phyloP scores from a whole-genome alignment of 2,113 vertebrate species.

The Serilophus lunatus region DNA sequence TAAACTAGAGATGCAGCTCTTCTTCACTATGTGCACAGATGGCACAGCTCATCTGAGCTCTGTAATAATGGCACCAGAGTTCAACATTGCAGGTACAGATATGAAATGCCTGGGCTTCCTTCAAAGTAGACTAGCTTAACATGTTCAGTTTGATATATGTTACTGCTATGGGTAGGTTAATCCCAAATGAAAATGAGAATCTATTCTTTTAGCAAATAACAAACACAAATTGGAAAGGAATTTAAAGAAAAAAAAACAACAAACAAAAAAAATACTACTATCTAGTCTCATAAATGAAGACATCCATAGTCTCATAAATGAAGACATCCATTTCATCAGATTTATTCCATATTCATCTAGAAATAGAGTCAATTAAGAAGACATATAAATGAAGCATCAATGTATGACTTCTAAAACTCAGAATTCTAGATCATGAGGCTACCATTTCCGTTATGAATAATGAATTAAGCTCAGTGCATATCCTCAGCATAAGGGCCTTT shows the following conservation, averaged over 20 bases:
- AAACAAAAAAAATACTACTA: rapidly evolving
- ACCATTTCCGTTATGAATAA: background rate
- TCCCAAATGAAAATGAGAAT: background rate
- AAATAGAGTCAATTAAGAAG: background rate
- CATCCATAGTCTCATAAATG: background rate
- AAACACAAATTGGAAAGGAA: background rate
- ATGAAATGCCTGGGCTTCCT: background rate
- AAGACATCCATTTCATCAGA: background rate
- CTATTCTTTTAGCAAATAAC: background rate
- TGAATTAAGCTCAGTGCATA: background rate
- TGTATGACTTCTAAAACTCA: background rate
- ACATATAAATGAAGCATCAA: background rate
- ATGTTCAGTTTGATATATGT: rapidly evolving
- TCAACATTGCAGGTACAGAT: background rate
- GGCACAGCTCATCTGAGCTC: background rate
- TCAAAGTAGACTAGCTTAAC: background rate
- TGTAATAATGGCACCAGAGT: background rate
- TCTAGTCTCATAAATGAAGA: background rate
- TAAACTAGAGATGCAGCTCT: background rate
- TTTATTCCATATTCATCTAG: background rate
- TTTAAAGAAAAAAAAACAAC: background rate
- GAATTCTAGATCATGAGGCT: background rate
- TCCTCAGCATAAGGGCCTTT: background rate
- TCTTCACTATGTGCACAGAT: background rate
- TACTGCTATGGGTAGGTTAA: background rate